Conservation (phyloP, 2,797 vertebrate species). For the Orientallactaga sibirica region DNA sequence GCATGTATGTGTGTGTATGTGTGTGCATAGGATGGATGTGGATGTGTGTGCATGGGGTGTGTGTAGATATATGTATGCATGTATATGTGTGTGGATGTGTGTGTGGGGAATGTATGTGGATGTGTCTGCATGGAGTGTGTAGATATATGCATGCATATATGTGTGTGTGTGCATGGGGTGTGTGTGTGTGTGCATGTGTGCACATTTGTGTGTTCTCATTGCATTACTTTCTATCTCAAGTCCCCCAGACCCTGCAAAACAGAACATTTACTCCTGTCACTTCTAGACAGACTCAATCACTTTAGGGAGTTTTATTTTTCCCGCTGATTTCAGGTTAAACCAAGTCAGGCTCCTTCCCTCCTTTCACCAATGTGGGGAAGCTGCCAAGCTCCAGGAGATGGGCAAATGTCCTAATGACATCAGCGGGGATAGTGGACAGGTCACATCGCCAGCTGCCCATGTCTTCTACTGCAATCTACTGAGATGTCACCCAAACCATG, state of each 20-base stretch:
- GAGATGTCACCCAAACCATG: too few species aligned
- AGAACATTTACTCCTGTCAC: constrained; percentile 39
- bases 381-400: background rate
- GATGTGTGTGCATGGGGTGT: too few species aligned
- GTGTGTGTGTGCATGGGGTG: too few species aligned
- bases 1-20: background rate
- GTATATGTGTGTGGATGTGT: background rate
- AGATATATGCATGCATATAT: background rate
- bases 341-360: background rate
- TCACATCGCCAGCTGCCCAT: background rate
- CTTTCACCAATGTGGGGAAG: background rate
- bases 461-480: background rate
- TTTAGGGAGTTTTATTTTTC: constrained; percentile 45
- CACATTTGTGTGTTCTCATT: background rate
- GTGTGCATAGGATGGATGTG: background rate
- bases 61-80: background rate
- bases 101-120: too few species aligned
- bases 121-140: background rate
- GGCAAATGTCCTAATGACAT: background rate
- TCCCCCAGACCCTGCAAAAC: background rate
- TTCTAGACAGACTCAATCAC: constrained; percentile 7
- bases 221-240: background rate
- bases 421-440: background rate
- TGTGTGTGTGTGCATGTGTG: too few species aligned
- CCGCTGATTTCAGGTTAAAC: constrained; percentile 45